Evolutionary conservation across 2,113 vertebrate species (phyloP), one percentile per base, ranked within the genome.

Genomic region (Nothocercus julius): DNA sequence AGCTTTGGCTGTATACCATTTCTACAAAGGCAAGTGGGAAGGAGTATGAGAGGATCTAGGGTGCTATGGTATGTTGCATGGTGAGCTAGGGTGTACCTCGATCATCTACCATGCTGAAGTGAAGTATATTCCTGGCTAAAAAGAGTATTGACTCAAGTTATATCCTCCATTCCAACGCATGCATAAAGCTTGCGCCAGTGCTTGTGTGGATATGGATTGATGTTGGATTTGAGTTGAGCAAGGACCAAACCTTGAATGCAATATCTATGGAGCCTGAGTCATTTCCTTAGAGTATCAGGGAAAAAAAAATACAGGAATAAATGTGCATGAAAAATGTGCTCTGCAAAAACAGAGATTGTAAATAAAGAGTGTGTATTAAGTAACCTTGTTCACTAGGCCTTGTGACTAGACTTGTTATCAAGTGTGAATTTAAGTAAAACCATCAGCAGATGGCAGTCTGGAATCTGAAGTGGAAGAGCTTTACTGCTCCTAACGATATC

Each of bases 361-460:
- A 56, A 44, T 36, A 83, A 53, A 80, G 40, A 5, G 6, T 7
- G 9, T 32, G 28, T 30, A 62, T 73, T 53, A 72, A 67, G 47
- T 27, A 74, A 49, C 16, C 9, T 38, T 45, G 19, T 36, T 74
- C 12, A 22, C 11, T 30, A 42, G 38, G 61, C 7, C 36, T 36
- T 36, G 36, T 36, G 36, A 36, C 36, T 36, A 36, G n/a, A n/a
- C n/a, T n/a, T 25, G 3, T 61, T 47, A 22, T 10, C 6, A 69
- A 83, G 9, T 4, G 14, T 79, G 38, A 32, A n/a, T 70, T 82
- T 40, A 20, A 59, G 22, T 16, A 34, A 58, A 9, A 49, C 8
- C 53, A 81, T 74, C 88, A 80, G 90, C 54, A 95, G 95, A 92
- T 73, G 92, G 77, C 92, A 94, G 62, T 22, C 68, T n/a, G 63